Base-by-base conservation (phyloP, 1,140 invertebrate genomes). In the Temnothorax curvispinosus region DNA sequence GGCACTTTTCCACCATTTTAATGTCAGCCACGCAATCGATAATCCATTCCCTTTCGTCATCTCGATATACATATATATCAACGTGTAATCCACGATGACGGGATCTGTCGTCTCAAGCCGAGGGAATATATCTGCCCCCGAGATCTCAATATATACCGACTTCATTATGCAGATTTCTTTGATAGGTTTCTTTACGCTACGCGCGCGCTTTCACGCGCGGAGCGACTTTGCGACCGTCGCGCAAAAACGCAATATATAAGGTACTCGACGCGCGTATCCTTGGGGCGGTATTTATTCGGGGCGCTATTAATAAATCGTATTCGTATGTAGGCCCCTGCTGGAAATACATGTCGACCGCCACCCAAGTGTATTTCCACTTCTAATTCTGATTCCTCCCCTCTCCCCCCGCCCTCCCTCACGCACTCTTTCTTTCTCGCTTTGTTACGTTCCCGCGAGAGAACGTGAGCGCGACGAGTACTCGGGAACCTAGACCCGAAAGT, bases 231-330 rank as follows among this genome's bases (percentile, higher is more conserved):
- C 69, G 54, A 74, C 7, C 69, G 69, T 62, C 41, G 54, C 21
- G 52, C 54, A 41, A 84, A 84, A 84, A 84, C 69, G 69, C 69
- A 75, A 84, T 84, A 84, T 27, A 27, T 27, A 1, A 27, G 27
- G 27, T 27, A 1, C 27, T 27, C 27, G 27, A 27, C 50, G 54
- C 67, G 54, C 52, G 54, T 50, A 84, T 84, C 80, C 80, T 84
- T 84, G 80, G 44, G 56, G 15, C 54, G 69, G 27, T 84, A 84
- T 84, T 84, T 84, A 84, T 84, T 84, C 69, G 80, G 56, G 80
- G 41, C 69, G 80, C 80, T 84, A 84, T 84, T 84, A 84, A 84
- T 84, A 84, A 74, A 41, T 27, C 67, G 41, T 84, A 75, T 84
- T 74, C 69, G 69, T 84, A 84, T 74, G 80, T 75, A 75, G 69